Evolutionary conservation across 2,888 invertebrate genomes (phyloP), one percentile per base, ranked within the genome.

Genomic region (Cremastinae sp.): DNA sequence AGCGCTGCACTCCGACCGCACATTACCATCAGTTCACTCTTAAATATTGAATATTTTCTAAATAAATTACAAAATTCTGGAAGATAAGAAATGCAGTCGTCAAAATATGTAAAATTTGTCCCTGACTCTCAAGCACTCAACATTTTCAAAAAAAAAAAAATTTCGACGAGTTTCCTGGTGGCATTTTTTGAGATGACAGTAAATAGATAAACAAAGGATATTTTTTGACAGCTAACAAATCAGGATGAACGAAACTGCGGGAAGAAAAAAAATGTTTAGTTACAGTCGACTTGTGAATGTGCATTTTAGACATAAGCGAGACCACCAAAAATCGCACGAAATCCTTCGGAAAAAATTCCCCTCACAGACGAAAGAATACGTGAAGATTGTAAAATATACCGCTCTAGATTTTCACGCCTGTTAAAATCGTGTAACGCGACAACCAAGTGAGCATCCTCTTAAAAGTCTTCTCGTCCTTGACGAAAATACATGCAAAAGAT

Each of bases 391-490:
- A 14, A 61, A 68, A 58, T 53, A 45, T 49, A 61, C 79, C 81
- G 84, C 83, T 81, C 85, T 78, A 86, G 83, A 86, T 87, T 84
- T 86, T 84, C 82, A 86, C 82, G 85, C 79, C 74, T 81, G 81
- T 87, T 85, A 80, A 74, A 62, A 61, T 3, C 28, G 37, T 16
- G 35, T 28, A 65, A 43, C 61, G 68, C 51, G 66, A n/a, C 56
- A 61, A 58, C 16, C 49, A 39, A 58, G 43, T 61, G 37, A 49
- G 37, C n/a, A n/a, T 35, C 28, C 55, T 22, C 14, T 51, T 68
- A 41, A 35, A 28, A 55, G 14, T 43, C 9, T 8, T 9, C n/a
- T 61, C 20, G 69, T 70, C 74, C 77, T 73, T 74, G 74, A 69
- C 37, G 58, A 62, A 51, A 58, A 64, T 37, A 61, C 64, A 59